Evolutionary conservation across 2,113 vertebrate species (phyloP), one percentile per base, ranked within the genome.

Genomic region (Rattus rattus): DNA sequence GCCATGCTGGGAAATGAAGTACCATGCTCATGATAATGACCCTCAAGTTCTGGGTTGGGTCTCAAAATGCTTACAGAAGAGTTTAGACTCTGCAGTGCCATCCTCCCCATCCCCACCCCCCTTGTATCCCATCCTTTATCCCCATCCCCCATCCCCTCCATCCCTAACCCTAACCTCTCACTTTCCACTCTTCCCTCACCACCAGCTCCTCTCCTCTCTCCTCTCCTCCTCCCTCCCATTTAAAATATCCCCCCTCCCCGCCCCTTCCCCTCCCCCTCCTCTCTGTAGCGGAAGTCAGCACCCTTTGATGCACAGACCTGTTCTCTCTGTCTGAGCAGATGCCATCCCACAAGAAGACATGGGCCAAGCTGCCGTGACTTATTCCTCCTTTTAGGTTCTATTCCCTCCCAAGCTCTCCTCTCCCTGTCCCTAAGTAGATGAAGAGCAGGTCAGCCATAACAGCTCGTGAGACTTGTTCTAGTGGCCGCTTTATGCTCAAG

Each of bases 201-300:
- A 67, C 28, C 28, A 30, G 65, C 5, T 26, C 22, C 39, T 36
- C 39, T 11, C 22, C 22, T 43, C 20, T 39, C 30, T 26, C 26
- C 30, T 14, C 52, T 54, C 28, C 28, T 56, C 4, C 54, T 24
- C 39, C 20, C 33, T 36, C 20, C 80, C 30, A 22, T 17, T 59
- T 36, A 61, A 61, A 17, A 19, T 11, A 17, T 2, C 49, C 20
- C 59, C 20, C 33, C 16, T 3, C 43, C 43, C 43, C 2, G 2
- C 43, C 43, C 26, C 43, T 43, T 5, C 14, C 10, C 22, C 6
- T 80, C 16, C 5, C 26, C n/a, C 26, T 84, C 81, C n/a, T 84
- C 12, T 26, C 56, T 94, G 56, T 79, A 80, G 75, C 81, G 89
- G 91, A 54, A 88, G 76, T 19, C 56, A 81, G 24, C 73, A 95